Evolutionary conservation across 1,140 invertebrate genomes (phyloP), one percentile per base, ranked within the genome.

Genomic region (Sitobion miscanthi): DNA sequence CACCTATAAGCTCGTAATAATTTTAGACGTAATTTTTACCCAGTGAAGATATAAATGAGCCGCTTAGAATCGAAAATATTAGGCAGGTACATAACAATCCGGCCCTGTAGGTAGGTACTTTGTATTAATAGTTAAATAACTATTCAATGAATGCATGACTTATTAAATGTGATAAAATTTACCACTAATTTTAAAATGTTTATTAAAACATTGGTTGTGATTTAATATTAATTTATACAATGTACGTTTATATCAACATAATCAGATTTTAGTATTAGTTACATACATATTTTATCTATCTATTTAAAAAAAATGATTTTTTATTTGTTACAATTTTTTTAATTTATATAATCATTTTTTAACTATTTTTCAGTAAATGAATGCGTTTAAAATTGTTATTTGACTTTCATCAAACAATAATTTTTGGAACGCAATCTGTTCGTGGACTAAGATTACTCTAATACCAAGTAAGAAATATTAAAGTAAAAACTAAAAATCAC

Each of bases 381-480:
- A 93, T 93, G 91, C 91, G 38, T 42, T 85, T 54, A 8, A 93
- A 93, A 86, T 86, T 54, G 30, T 85, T 93, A 47, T 86, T 93
- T 30, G 49, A 85, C 25, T 54, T n/a, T 45, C 38, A 93, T 57
- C 35, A 85, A 42, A 54, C n/a, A n/a, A 57, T 86, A 85, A 14
- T 54, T 42, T 93, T 25, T 85, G 35, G 91, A 83, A 86, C 38
- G n/a, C 49, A 86, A n/a, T 93, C 35, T n/a, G 35, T 93, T 45
- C 91, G 91, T 54, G 49, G 82, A 86, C 14, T 93, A 54, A 93
- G 91, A 57, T 85, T 93, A 86, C 91, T 82, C 38, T 25, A 85
- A 45, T 93, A 93, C 42, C 91, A 93, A 93, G 91, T 93, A 93
- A 57, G 47, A 85, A 86, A 52, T 85, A 7, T 54, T 49, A 3